phyloP scores from a whole-genome alignment of 2,888 invertebrate genomes.

The Leptopilina syphax region DNA sequence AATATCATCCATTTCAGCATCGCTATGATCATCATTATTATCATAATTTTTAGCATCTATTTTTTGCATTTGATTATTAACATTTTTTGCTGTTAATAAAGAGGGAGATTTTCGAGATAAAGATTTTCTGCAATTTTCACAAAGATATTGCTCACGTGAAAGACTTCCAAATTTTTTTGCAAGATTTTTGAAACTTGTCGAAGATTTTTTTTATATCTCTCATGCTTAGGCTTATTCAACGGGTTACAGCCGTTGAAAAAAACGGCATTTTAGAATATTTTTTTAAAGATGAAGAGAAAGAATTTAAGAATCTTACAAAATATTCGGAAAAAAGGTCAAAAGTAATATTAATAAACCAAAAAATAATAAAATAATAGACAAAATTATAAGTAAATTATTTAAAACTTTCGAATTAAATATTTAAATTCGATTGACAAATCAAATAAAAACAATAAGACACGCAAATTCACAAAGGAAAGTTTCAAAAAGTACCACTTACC shows the following conservation, averaged over 20 bases:
- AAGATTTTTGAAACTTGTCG: neutral
- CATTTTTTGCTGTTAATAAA: neutral
- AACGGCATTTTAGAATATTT: neutral
- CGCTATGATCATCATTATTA: neutral
- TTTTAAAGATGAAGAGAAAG: too few relatives aligned
- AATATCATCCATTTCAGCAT: neutral
- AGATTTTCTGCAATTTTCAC: neutral
- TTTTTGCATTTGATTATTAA: neutral
- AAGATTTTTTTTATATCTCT: neutral
- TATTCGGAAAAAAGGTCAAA: too few relatives aligned
- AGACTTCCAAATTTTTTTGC: neutral
- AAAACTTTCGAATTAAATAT: too few relatives aligned
- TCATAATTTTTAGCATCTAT: neutral
- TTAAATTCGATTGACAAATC: too few relatives aligned
- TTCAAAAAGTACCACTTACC: too few relatives aligned
- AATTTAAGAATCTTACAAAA: too few relatives aligned
- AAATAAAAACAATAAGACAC: too few relatives aligned
- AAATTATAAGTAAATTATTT: too few relatives aligned
- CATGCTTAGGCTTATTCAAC: neutral
- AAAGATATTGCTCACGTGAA: neutral
- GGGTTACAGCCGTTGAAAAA: neutral
- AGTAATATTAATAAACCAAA: too few relatives aligned
- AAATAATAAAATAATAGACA: too few relatives aligned
- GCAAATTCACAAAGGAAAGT: too few relatives aligned
- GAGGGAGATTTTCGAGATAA: neutral